Base-by-base conservation (phyloP, 2,113 vertebrate genomes). In the Urocitellus parryii region DNA sequence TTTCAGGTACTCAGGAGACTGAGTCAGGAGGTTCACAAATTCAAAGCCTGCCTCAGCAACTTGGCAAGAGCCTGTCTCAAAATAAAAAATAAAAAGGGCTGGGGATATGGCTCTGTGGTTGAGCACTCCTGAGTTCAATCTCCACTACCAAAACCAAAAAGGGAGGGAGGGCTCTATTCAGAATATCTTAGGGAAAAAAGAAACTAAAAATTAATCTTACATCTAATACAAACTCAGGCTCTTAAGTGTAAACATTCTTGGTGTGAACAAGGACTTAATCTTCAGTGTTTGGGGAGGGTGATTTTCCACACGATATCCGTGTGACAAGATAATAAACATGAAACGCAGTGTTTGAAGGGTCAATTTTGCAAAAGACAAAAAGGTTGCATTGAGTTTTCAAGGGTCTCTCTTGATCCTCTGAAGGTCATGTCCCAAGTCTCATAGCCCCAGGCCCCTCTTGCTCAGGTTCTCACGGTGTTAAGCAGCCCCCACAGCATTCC, bases 311-410 rank as follows among this genome's bases (percentile, higher is more conserved):
- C 73, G 56, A 39, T 58, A 56, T 18, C 17, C 79, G 10, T 0
- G 0, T 3, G 10, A 61, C 17, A 5, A 93, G 37, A 32, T 8
- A 4, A 13, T 1, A 51, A 13, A 13, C 48, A 45, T 13, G 3
- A 0, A 14, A 5, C 14, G 9, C 25, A 13, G 12, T 12, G 25
- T 58, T 5, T 42, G 9, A 65, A 61, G 27, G 9, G 16, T 42
- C 12, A 1, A 5, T 20, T 42, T 29, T 7, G 7, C 1, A 22
- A 32, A 45, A 39, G 74, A 18, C 25, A 18, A 1, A 2, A 74
- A 12, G 18, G 18, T n/a, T 65, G 84, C 16, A 17, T 34, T 63
- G 27, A 37, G 8, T 51, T 27, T 56, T 4, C 56, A 56, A 56
- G 13, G 72, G 5, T 1, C 14, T 53, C 45, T 37, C 73, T 22